Conservation (phyloP, 2,888 invertebrate genomes). For the Scaptomyza cyrtandrae region DNA sequence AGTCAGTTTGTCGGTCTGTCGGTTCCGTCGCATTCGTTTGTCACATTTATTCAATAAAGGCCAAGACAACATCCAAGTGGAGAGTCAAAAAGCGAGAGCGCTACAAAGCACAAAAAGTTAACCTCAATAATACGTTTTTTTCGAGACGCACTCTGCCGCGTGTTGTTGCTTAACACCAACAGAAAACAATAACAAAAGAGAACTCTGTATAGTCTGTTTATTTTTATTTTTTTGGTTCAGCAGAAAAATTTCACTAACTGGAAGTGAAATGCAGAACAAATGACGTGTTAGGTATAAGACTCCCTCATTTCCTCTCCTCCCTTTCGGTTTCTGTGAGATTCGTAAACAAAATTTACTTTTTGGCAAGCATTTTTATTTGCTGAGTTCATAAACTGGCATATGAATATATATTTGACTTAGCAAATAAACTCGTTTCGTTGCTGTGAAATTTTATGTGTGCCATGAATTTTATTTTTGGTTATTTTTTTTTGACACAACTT, state of each 20-base stretch:
- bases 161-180: slow-evolving; percentile 71
- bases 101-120: slow-evolving; percentile 63
- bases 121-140: slow-evolving; percentile 56
- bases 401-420: slow-evolving; percentile 35
- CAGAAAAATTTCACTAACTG: slow-evolving; percentile 74
- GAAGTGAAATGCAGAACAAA: slow-evolving; percentile 80
- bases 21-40: slow-evolving; percentile 35
- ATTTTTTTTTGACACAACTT: slow-evolving; percentile 38
- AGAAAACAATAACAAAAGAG: slow-evolving; percentile 46
- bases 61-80: slow-evolving; percentile 61
- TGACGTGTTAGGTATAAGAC: slow-evolving; percentile 46
- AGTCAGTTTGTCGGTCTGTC: slow-evolving; percentile 53
- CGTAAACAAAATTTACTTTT: slow-evolving; percentile 46
- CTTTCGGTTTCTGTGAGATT: slow-evolving; percentile 11
- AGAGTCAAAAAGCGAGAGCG: slow-evolving; percentile 73
- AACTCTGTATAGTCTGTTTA: slow-evolving; percentile 22
- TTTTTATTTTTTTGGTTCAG: slow-evolving; percentile 22
- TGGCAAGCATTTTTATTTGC: slow-evolving; percentile 56
- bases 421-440: slow-evolving; percentile 64
- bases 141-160: slow-evolving; percentile 67
- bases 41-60: slow-evolving; percentile 80
- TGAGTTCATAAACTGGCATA: slow-evolving; percentile 39
- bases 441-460: slow-evolving; percentile 36
- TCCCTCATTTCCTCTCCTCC: slow-evolving; percentile 24
- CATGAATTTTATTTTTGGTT: slow-evolving; percentile 39